Evolutionary conservation across 2,113 vertebrate genomes (phyloP).

Genomic region (Brachypteracias leptosomus): DNA sequence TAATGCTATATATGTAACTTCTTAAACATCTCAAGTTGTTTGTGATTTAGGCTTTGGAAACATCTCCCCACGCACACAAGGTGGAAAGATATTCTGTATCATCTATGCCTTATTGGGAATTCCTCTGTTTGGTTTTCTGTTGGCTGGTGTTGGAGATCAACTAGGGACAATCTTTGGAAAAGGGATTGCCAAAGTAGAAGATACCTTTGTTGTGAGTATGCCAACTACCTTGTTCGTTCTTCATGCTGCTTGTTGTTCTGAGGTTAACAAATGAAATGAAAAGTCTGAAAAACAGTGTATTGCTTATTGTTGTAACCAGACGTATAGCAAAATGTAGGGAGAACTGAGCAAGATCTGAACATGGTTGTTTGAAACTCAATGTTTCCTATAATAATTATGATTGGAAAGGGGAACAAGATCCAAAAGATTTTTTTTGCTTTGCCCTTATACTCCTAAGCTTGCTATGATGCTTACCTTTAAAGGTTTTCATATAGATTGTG

Average conservation of each 20-base stretch:
- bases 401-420: background rate
- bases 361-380: background rate
- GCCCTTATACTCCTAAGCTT: background rate
- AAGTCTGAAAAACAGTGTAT: background rate
- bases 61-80: constrained; percentile 94
- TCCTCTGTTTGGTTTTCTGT: constrained; percentile 94
- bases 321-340: background rate
- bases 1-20: background rate
- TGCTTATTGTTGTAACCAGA: background rate
- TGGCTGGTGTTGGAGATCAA: constrained; percentile 98
- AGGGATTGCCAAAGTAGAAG: constrained; percentile 95
- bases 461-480: background rate
- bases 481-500: background rate
- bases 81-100: constrained; percentile 97
- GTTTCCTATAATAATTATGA: background rate
- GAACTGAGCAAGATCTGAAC: background rate
- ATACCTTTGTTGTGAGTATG: constrained; percentile 93
- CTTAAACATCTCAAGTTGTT: constrained; percentile 58
- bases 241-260: background rate
- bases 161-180: constrained; percentile 98
- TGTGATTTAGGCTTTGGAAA: constrained; percentile 92
- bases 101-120: constrained; percentile 98
- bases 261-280: background rate
- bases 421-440: background rate
- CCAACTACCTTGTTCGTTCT: background rate